Evolutionary conservation across 2,888 invertebrate genomes (phyloP).

Genomic region (Netelia melanura): DNA sequence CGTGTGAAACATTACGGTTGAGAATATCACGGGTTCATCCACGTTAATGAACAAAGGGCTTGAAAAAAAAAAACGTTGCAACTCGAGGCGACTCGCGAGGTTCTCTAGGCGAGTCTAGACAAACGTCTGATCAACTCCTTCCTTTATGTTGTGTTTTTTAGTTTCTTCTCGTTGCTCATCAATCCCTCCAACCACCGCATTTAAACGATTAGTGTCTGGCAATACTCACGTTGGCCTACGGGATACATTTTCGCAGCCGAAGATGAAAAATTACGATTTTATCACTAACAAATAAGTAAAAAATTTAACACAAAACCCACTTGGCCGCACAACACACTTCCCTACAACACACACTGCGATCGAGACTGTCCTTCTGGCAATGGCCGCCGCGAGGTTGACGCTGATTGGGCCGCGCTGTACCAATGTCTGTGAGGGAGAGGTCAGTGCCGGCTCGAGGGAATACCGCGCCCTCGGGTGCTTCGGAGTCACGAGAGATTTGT

Average conservation of each 20-base stretch:
- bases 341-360: constrained; percentile 81
- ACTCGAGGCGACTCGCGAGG: constrained; percentile 70
- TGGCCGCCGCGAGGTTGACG: constrained; percentile 75
- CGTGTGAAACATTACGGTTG: background rate
- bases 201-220: constrained; percentile 40
- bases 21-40: background rate
- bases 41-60: constrained; percentile 71
- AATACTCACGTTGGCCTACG: constrained; percentile 89
- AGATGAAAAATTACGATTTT: constrained; percentile 80
- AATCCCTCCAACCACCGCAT: constrained; percentile 27
- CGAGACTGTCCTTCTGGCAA: constrained; percentile 73
- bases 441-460: constrained; percentile 24
- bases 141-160: constrained; percentile 31
- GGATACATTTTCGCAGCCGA: constrained; percentile 87
- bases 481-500: background rate
- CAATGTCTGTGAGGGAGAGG: constrained; percentile 65
- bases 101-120: constrained; percentile 75
- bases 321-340: constrained; percentile 82
- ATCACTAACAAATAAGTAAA: constrained; percentile 83
- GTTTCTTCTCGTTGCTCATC: constrained; percentile 24
- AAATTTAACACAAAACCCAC: constrained; percentile 83
- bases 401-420: constrained; percentile 73
- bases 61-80: constrained; percentile 58
- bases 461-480: background rate
- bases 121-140: constrained; percentile 67